Conservation (phyloP, 1,140 invertebrate species). For the Cephus cinctus region DNA sequence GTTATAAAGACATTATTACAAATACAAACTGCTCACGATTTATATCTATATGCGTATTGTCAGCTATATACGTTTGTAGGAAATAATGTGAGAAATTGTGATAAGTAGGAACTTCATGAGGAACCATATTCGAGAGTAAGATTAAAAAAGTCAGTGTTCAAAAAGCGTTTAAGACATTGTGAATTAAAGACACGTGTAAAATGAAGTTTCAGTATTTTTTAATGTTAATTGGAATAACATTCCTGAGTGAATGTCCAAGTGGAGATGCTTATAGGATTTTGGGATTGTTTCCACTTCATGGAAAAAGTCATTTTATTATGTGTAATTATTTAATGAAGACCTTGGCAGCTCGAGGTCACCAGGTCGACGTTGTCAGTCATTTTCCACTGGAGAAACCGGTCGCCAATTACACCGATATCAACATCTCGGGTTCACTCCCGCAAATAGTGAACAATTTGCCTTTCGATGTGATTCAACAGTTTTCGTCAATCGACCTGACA, state of each 20-base stretch:
- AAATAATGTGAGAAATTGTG: no score
- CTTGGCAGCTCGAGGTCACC: slow-evolving; percentile 53
- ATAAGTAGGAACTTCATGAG: no score
- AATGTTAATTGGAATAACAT: no score
- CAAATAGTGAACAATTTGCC: slow-evolving; percentile 32
- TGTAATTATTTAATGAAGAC: slow-evolving; percentile 54
- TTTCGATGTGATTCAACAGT: slow-evolving; percentile 37
- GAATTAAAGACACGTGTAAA: no score
- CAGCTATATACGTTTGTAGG: no score
- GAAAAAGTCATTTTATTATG: slow-evolving; percentile 59
- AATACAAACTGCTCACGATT: no score
- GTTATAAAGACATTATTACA: no score
- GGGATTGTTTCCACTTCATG: slow-evolving; percentile 52
- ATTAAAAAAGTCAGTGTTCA: no score
- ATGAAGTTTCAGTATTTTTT: neutral
- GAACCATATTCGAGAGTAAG: no score
- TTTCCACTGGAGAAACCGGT: slow-evolving; percentile 28
- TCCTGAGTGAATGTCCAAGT: no score
- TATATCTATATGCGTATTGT: no score
- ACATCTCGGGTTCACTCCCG: slow-evolving; percentile 35
- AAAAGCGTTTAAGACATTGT: no score
- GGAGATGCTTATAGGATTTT: slow-evolving; percentile 38
- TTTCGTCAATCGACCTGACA: slow-evolving; percentile 35
- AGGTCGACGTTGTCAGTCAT: slow-evolving; percentile 44
- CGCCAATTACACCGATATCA: slow-evolving; percentile 52